Conservation (phyloP, 2,797 vertebrate genomes). For the Rhyacichthys aspro region DNA sequence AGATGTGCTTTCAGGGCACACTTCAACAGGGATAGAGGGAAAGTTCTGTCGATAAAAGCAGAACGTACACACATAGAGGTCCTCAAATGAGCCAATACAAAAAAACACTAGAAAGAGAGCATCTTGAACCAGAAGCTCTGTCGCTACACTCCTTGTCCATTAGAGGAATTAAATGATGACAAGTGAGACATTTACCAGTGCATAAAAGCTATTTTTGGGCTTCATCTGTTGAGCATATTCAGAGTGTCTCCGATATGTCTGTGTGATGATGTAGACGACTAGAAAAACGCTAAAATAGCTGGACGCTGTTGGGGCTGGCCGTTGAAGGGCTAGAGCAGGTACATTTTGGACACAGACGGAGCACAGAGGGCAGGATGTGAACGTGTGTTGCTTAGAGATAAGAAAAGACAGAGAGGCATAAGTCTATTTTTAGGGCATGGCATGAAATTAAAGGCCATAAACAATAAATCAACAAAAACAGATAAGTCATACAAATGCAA, state of each 20-base stretch:
- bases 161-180: too few species aligned
- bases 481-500: conserved; percentile 43
- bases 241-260: too few species aligned
- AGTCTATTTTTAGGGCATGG: conserved; percentile 17
- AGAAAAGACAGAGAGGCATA: conserved; percentile 29
- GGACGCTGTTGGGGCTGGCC: too few species aligned
- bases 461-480: conserved; percentile 46
- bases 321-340: conserved; percentile 47
- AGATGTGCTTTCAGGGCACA: conserved; percentile 57
- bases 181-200: too few species aligned
- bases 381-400: conserved; percentile 62
- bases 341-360: conserved; percentile 38
- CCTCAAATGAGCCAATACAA: too few species aligned
- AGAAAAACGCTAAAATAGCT: too few species aligned
- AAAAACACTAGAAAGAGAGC: too few species aligned
- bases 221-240: too few species aligned
- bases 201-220: too few species aligned
- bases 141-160: too few species aligned
- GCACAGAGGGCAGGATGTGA: conserved; percentile 48
- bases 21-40: conserved; percentile 49
- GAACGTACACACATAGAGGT: background rate
- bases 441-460: conserved; percentile 53
- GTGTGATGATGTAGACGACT: too few species aligned
- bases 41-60: conserved; percentile 51
- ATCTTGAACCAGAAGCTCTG: too few species aligned